Base-by-base conservation (phyloP, 2,888 invertebrate genomes). In the Hipparchia semele region DNA sequence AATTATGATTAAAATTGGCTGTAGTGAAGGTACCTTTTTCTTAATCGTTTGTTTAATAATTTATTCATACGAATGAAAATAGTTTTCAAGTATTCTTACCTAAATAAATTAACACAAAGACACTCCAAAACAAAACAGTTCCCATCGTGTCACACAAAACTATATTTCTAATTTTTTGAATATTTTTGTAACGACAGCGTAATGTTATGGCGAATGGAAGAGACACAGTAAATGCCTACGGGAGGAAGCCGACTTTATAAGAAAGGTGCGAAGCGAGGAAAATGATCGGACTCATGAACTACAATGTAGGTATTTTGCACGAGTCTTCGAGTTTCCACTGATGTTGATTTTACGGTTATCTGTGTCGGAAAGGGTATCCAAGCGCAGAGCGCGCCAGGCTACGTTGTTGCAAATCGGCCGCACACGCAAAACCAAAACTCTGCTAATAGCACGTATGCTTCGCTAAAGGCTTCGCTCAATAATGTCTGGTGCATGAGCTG, bases 201-300 rank as follows among this genome's bases (percentile, higher is more conserved):
- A 58, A 23, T 23, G 8, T 13, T 74, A 70, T 65, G 62, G 64
- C 9, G 68, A 51, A 68, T 59, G 68, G 70, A 58, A 67, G 45
- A 58, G 49, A 54, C 73, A 73, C 75, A 51, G 49, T 68, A 68
- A 73, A 68, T 60, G 70, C n/a, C 51, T 54, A 23, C 64, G 59
- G 46, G 33, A 70, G 67, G 72, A 68, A 54, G 62, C 54, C 46
- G 68, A 68, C 72, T 77, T 75, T 77, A 76, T 81, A 58, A 71
- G 73, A 74, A 73, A 73, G 71, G 68, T 67, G 65, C 59, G 70
- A 70, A 39, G 72, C 72, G 68, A 59, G 66, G 61, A 72, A 68
- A 74, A 51, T 56, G 33, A 70, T 70, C 70, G 67, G 23, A 53
- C 59, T 71, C 59, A 67, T 68, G 33, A 70, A 8, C 65, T 53